Percentiles rank a stretch among this genome's conserved stretches.
phyloP scores from a whole-genome alignment of 2,113 vertebrate species.

The Tyrannus savana region DNA sequence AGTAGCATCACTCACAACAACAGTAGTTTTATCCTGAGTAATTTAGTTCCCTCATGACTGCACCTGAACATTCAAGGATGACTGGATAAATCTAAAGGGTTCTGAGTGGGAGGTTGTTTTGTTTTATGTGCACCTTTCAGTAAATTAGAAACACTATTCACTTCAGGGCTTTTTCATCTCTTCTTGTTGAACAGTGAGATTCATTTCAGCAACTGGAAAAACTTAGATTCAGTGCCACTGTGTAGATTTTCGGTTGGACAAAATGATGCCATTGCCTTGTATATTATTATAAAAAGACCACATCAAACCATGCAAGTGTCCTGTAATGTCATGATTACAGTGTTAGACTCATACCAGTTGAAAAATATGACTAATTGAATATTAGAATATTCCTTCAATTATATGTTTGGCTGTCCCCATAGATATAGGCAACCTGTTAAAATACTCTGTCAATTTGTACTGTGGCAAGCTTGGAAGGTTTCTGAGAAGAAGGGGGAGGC shows the following conservation, averaged over 20 bases:
- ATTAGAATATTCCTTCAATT: conserved; percentile 57
- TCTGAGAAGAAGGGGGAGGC: not conserved
- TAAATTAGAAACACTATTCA: not conserved
- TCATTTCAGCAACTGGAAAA: conserved; percentile 34
- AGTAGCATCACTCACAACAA: not conserved
- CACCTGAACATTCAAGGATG: not conserved
- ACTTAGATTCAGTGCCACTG: not conserved
- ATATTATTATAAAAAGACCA: conserved; percentile 59
- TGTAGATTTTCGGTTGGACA: conserved; percentile 21
- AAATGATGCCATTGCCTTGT: conserved; percentile 42
- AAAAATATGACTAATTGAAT: conserved; percentile 64
- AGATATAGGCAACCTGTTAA: not conserved
- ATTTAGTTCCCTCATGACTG: not conserved
- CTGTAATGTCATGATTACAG: conserved; percentile 49
- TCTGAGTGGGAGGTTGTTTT: not conserved
- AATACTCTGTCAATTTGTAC: not conserved
- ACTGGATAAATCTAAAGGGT: not conserved
- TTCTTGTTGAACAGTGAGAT: not conserved
- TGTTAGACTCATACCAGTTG: not conserved
- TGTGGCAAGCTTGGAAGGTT: not conserved
- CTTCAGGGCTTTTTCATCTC: not conserved
- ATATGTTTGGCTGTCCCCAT: conserved; percentile 14
- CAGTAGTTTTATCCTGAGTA: not conserved
- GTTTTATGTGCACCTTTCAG: not conserved
- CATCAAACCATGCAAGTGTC: conserved; percentile 54